Conservation (phyloP, 2,797 vertebrate genomes). For the Protosalanx chinensis region DNA sequence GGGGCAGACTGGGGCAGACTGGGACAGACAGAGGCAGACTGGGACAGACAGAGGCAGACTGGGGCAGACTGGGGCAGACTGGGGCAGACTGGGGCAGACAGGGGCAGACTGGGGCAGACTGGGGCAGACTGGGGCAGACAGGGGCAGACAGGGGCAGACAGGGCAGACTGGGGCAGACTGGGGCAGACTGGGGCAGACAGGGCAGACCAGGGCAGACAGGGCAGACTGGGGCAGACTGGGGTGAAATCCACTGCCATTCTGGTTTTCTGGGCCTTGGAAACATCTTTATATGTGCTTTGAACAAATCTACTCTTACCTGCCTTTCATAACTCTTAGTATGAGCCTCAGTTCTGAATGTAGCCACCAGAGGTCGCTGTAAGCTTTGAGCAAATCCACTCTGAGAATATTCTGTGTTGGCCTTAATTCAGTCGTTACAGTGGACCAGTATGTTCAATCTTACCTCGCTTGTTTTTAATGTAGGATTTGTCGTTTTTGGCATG, state of each 20-base stretch:
- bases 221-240: no score
- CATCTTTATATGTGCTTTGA: not conserved
- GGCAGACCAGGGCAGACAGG: no score
- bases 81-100: no score
- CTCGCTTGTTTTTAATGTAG: not conserved
- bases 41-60: no score
- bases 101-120: no score
- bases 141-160: no score
- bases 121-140: no score
- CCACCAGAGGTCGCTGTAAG: conserved; percentile 71
- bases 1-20: no score
- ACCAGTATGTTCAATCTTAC: not conserved
- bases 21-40: no score
- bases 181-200: no score
- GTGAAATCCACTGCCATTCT: conserved; percentile 39
- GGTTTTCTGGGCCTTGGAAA: not conserved
- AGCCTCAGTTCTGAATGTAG: conserved; percentile 7
- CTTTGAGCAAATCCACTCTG: conserved; percentile 27
- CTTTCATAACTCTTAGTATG: not conserved
- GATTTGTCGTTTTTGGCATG: not conserved
- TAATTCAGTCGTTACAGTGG: not conserved
- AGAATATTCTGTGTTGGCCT: not conserved
- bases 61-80: no score
- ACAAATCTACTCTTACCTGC: conserved; percentile 37
- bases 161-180: no score